A percentile compares a stretch with the other conserved stretches of the same genome.
Evolutionary conservation across 2,797 vertebrate genomes (phyloP).

Genomic region (Mallotus villosus): DNA sequence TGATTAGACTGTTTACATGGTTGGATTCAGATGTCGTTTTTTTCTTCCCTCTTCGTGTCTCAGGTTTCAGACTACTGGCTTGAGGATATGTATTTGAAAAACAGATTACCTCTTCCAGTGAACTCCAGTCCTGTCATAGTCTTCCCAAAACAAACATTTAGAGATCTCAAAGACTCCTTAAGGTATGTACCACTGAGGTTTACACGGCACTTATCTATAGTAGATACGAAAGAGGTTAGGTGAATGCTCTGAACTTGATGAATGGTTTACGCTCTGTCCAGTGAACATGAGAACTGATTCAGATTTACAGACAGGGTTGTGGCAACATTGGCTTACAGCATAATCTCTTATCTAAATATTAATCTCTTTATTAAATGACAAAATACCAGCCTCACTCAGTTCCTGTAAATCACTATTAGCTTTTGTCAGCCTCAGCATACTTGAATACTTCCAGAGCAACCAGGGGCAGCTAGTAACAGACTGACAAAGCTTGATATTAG

Average conservation of each 20-base stretch:
- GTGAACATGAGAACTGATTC: slow-evolving; percentile 36
- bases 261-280: slow-evolving; percentile 40
- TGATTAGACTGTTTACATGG: background rate
- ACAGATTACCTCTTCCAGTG: slow-evolving; percentile 87
- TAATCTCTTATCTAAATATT: slow-evolving; percentile 42
- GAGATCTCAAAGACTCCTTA: slow-evolving; percentile 81
- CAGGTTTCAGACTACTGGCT: slow-evolving; percentile 94
- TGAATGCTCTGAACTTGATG: slow-evolving; percentile 30
- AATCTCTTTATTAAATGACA: slow-evolving; percentile 61
- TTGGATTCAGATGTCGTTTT: background rate
- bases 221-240: background rate
- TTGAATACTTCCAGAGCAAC: slow-evolving; percentile 65
- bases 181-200: slow-evolving; percentile 69
- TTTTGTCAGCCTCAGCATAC: slow-evolving; percentile 55
- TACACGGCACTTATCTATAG: background rate
- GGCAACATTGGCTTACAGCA: slow-evolving; percentile 21
- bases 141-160: slow-evolving; percentile 87
- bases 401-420: slow-evolving; percentile 57
- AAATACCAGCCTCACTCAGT: slow-evolving; percentile 37
- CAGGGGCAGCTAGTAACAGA: slow-evolving; percentile 55
- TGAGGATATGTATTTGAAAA: slow-evolving; percentile 96
- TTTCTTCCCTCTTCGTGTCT: slow-evolving; percentile 28
- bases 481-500: slow-evolving; percentile 62
- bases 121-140: slow-evolving; percentile 95
- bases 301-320: slow-evolving; percentile 25